Evolutionary conservation across 2,888 invertebrate genomes (phyloP).

Genomic region (Hartigia nigra): DNA sequence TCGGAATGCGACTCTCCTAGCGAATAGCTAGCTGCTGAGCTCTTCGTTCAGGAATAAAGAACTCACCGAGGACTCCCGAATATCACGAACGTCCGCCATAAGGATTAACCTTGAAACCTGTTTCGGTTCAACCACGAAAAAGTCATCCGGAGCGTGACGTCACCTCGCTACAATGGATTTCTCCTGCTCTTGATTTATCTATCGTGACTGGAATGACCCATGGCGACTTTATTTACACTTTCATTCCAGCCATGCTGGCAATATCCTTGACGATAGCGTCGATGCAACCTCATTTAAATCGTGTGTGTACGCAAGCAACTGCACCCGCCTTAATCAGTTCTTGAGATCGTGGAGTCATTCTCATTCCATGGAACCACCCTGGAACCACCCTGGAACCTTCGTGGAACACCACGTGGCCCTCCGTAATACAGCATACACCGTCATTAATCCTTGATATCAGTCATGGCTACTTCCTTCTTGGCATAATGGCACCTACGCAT

Average conservation of each 20-base stretch:
- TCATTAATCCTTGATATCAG: not conserved
- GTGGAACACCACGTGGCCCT: not conserved
- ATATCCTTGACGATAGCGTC: too few species aligned
- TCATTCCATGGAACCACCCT: constrained; percentile 25
- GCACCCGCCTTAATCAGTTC: constrained; percentile 34
- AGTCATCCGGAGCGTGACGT: not conserved
- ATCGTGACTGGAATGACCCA: not conserved
- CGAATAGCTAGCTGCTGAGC: not conserved
- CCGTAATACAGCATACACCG: not conserved
- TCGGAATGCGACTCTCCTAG: not conserved
- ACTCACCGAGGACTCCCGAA: not conserved
- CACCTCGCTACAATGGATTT: not conserved
- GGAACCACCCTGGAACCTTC: constrained; percentile 12
- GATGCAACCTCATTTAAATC: not conserved
- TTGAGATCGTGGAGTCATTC: constrained; percentile 38
- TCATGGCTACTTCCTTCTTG: constrained; percentile 34
- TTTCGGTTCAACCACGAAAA: not conserved
- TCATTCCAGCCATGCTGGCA: not conserved
- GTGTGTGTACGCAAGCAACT: constrained; percentile 15
- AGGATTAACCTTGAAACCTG: not conserved
- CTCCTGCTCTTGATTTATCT: not conserved
- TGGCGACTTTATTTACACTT: not conserved
- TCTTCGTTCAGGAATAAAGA: not conserved
- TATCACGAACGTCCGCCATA: not conserved
- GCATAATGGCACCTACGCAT: constrained; percentile 43